A percentile compares a stretch with the other conserved stretches of the same genome.
Conservation (phyloP, 2,888 invertebrate genomes). For the Sicus ferrugineus region DNA sequence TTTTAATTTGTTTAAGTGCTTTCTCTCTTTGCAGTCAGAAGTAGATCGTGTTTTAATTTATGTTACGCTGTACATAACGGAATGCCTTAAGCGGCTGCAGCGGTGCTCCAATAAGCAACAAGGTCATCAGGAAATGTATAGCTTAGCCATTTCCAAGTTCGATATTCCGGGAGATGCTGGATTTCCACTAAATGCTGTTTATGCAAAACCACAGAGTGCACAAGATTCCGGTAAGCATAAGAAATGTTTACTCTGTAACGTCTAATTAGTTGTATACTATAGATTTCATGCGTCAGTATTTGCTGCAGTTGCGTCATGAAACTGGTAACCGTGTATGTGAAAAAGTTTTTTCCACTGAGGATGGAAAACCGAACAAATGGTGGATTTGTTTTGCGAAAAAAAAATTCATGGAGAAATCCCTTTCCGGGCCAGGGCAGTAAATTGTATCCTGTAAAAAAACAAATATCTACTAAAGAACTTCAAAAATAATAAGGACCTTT, state of each 20-base stretch:
- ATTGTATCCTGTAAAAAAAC: too few relatives aligned
- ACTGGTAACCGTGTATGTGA: slow-evolving; percentile 91
- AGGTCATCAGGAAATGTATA: slow-evolving; percentile 95
- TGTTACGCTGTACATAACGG: slow-evolving; percentile 95
- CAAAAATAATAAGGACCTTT: too few relatives aligned
- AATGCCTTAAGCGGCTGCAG: slow-evolving; percentile 94
- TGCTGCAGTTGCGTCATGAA: slow-evolving; percentile 95
- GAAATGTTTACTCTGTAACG: too few relatives aligned
- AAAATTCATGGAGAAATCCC: slow-evolving; percentile 99
- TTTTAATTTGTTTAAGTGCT: not conserved
- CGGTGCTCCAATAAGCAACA: slow-evolving; percentile 89
- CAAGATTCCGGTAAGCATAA: slow-evolving; percentile 89
- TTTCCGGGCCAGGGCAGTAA: slow-evolving; percentile 67
- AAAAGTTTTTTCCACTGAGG: slow-evolving; percentile 85
- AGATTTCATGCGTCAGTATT: slow-evolving; percentile 92
- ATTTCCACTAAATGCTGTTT: slow-evolving; percentile 95
- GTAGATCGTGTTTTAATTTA: slow-evolving; percentile 97
- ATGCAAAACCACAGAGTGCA: slow-evolving; percentile 81
- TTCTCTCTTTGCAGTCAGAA: slow-evolving; percentile 79
- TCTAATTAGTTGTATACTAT: slow-evolving; percentile 45
- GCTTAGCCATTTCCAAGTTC: slow-evolving; percentile 91
- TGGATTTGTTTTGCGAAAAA: slow-evolving; percentile 99
- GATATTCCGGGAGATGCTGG: slow-evolving; percentile 95
- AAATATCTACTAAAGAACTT: too few relatives aligned
- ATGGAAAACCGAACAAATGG: slow-evolving; percentile 98